Conservation (phyloP, 2,888 invertebrate species). For the Leptogaster cylindrica region DNA sequence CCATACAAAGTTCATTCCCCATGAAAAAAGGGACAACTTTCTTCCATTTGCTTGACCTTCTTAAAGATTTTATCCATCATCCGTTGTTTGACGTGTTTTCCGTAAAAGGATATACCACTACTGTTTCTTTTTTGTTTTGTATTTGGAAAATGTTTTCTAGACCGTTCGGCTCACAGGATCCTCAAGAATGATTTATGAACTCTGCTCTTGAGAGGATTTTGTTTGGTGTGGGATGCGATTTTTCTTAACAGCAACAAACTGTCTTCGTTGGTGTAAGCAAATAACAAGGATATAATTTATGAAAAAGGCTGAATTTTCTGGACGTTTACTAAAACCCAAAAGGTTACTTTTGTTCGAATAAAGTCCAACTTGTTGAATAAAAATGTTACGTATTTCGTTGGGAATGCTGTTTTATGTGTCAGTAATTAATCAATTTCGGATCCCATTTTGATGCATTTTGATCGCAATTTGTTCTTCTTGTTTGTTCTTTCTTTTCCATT, state of each 20-base stretch:
- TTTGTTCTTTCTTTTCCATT: too few species aligned
- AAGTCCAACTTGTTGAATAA: background rate
- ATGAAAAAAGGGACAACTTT: too few species aligned
- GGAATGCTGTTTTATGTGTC: background rate
- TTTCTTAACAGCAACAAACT: background rate
- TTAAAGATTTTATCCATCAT: background rate
- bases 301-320: background rate
- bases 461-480: too few species aligned
- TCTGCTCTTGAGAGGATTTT: background rate
- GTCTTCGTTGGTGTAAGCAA: slow-evolving; percentile 7
- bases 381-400: background rate
- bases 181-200: slow-evolving; percentile 5
- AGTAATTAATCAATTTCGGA: background rate
- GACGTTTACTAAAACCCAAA: background rate
- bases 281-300: slow-evolving; percentile 7
- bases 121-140: background rate
- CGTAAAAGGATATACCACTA: background rate
- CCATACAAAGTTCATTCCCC: too few species aligned
- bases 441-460: too few species aligned
- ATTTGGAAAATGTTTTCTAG: background rate
- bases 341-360: background rate
- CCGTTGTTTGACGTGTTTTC: background rate
- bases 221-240: background rate
- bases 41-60: background rate
- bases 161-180: background rate